Evolutionary conservation across 2,888 invertebrate genomes (phyloP), one percentile per base, ranked within the genome.

Genomic region (Arrhopalites spinosus): DNA sequence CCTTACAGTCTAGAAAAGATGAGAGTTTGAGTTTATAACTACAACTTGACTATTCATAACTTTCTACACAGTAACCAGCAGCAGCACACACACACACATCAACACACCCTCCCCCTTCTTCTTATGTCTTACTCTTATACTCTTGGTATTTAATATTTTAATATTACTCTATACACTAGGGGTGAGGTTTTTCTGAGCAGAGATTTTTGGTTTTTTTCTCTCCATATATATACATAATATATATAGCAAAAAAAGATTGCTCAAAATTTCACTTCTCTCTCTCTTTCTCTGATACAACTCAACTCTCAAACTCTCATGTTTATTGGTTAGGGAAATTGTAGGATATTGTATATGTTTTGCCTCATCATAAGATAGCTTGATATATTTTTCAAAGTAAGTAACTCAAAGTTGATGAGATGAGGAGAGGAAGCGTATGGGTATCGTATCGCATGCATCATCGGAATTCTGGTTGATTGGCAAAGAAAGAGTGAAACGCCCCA

Each of bases 381-480:
- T 5, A 59, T 20, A 59, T 59, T 50, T 50, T 64, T 36, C 29
- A 64, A 36, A 64, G 17, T 64, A 53, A 69, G 27, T 27, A 50
- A 53, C 69, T 20, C 53, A 69, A 53, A 69, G 69, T n/a, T 69
- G 69, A 69, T 69, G 69, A 27, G 69, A 50, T 50, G 69, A n/a
- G n/a, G n/a, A 68, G 68, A 50, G 69, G 53, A 50, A 69, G 27
- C 50, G 69, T 69, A 69, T 69, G 69, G n/a, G 53, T 53, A 61
- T 29, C 15, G 1, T 29, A 27, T 69, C 29, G 53, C 69, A 69
- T 69, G 69, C 69, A 64, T 64, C 64, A 69, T 69, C 69, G 69
- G 69, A 69, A 69, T 69, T 69, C 69, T 69, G 69, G 69, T 69
- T 69, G 69, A 69, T 69, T 69, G 69, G 69, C 69, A 69, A 69